Conservation (phyloP, 2,888 invertebrate species). For the Lycophotia porphyrea region DNA sequence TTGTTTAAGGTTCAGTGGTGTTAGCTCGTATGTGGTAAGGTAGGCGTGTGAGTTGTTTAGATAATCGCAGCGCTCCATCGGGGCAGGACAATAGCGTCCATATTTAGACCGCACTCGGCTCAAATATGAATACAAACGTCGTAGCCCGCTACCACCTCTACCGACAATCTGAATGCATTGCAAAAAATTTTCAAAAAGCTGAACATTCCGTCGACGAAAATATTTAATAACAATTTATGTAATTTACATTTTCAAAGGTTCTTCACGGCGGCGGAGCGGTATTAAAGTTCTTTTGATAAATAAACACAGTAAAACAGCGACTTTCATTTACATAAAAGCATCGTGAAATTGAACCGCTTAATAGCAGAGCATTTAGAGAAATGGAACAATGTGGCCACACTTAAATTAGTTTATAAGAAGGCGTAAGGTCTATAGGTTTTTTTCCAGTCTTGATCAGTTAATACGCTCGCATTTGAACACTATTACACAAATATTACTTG, state of each 20-base stretch:
- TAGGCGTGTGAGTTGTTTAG: slow-evolving; percentile 58
- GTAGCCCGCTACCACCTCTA: slow-evolving; percentile 26
- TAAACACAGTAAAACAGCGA: slow-evolving; percentile 37
- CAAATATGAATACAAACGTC: slow-evolving; percentile 62
- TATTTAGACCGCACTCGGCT: slow-evolving; percentile 53
- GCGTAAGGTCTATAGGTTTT: background rate
- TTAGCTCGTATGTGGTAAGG: slow-evolving; percentile 30
- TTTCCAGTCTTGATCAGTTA: too few species aligned
- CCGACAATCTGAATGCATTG: slow-evolving; percentile 44
- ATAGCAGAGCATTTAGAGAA: slow-evolving; percentile 28
- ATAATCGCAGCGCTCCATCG: slow-evolving; percentile 62
- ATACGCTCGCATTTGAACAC: background rate
- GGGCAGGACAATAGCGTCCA: slow-evolving; percentile 59
- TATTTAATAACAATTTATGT: slow-evolving; percentile 39
- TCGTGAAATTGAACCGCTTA: slow-evolving; percentile 28
- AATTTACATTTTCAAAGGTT: slow-evolving; percentile 44
- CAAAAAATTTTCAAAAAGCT: slow-evolving; percentile 27
- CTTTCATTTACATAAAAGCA: slow-evolving; percentile 47
- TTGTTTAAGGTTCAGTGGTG: slow-evolving; percentile 37
- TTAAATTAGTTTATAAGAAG: slow-evolving; percentile 4
- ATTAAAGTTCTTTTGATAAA: slow-evolving; percentile 31
- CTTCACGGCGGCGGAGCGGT: slow-evolving; percentile 3
- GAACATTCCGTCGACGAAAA: slow-evolving; percentile 25
- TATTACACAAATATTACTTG: background rate
- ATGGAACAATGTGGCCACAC: slow-evolving; percentile 2